A percentile compares a stretch with the other conserved stretches of the same genome.
These are phyloP conservation scores for Coleophora deauratella DNA, from an alignment of 2,888 invertebrate species.

Conservation along the genomic window DNA sequence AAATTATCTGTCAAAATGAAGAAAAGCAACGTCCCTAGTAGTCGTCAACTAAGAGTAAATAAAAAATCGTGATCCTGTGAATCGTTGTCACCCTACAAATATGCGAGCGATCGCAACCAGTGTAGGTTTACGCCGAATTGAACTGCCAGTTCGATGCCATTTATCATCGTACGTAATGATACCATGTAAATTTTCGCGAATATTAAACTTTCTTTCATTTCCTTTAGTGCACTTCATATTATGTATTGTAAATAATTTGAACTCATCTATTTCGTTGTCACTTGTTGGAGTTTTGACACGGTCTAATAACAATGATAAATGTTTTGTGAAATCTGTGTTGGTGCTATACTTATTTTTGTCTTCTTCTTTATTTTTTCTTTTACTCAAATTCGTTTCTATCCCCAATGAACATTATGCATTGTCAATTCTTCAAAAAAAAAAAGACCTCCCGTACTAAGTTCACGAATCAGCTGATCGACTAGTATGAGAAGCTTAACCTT, in stretches of 20 bases:
- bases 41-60: background rate
- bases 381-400: no score
- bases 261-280: conserved; percentile 1
- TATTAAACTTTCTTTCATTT: conserved; percentile 42
- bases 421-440: no score
- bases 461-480: no score
- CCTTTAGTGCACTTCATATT: conserved; percentile 25
- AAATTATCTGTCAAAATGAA: background rate
- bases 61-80: background rate
- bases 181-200: conserved; percentile 42
- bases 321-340: no score
- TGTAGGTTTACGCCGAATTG: conserved; percentile 54
- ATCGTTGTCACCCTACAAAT: conserved; percentile 26
- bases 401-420: no score
- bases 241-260: conserved; percentile 3
- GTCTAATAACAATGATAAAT: background rate
- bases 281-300: background rate
- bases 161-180: conserved; percentile 48
- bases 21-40: no score
- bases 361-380: no score
- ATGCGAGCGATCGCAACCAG: conserved; percentile 23
- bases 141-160: conserved; percentile 38
- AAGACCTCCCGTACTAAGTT: no score
- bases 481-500: no score
- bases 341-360: no score